Evolutionary conservation across 2,113 vertebrate species (phyloP).

Genomic region (Gadus macrocephalus): DNA sequence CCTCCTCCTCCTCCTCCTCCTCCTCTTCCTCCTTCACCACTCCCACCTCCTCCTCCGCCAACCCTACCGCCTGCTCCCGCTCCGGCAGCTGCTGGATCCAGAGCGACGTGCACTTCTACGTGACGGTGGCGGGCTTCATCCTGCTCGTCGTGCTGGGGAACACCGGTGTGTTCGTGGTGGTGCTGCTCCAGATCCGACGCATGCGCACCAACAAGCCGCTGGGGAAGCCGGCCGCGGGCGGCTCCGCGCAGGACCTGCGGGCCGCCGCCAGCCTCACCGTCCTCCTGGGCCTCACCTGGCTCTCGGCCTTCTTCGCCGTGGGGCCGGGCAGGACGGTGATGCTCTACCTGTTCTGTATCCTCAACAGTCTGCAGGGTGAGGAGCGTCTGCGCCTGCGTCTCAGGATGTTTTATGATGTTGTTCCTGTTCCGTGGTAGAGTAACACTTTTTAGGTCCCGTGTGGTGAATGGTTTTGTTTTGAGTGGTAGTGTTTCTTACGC

Average conservation of each 20-base stretch:
- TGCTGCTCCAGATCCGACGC: constrained; percentile 78
- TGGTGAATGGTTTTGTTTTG: background rate
- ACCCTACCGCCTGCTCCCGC: background rate
- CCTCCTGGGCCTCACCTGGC: constrained; percentile 86
- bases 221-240: constrained; percentile 12
- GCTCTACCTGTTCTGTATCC: constrained; percentile 82
- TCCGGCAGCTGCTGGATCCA: constrained; percentile 83
- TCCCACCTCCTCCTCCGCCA: background rate
- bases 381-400: background rate
- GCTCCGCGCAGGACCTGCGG: constrained; percentile 71
- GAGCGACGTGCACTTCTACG: constrained; percentile 70
- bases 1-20: background rate
- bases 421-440: too few relatives aligned
- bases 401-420: too few relatives aligned
- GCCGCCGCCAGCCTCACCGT: constrained; percentile 78
- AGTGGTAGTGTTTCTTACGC: too few relatives aligned
- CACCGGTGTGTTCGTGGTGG: constrained; percentile 73
- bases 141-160: constrained; percentile 79
- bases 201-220: constrained; percentile 64
- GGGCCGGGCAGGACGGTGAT: constrained; percentile 70
- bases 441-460: background rate
- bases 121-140: constrained; percentile 76
- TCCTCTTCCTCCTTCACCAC: background rate
- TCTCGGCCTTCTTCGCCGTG: constrained; percentile 79
- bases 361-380: constrained; percentile 84